Percentiles rank a stretch among this genome's conserved stretches.
Evolutionary conservation across 2,797 vertebrate genomes (phyloP).

Genomic region (Propithecus perrieri): DNA sequence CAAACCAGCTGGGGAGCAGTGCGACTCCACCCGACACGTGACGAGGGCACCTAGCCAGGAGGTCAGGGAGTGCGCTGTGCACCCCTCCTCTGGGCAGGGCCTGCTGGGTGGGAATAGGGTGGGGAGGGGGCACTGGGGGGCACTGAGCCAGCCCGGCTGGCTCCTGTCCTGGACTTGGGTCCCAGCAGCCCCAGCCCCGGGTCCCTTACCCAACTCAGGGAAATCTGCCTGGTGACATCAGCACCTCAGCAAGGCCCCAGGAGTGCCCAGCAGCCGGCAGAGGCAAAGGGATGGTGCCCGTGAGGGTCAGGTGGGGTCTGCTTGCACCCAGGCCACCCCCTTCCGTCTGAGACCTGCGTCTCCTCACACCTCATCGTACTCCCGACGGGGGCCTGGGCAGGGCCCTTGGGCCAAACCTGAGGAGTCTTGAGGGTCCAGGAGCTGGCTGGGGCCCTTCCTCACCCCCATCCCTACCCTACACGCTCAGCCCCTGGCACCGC

Average conservation of each 20-base stretch:
- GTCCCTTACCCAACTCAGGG: not conserved
- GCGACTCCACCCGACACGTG: not conserved
- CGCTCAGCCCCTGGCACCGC: not conserved
- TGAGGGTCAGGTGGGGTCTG: accelerated
- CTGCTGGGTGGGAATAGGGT: not conserved
- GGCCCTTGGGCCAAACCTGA: not conserved
- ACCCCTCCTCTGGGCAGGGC: not conserved
- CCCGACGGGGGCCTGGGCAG: not conserved
- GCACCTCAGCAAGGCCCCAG: not conserved
- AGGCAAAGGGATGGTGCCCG: accelerated
- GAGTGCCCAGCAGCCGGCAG: not conserved
- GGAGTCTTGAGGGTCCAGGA: not conserved
- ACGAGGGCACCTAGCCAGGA: not conserved
- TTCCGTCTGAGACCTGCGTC: not conserved
- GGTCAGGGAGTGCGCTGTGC: not conserved
- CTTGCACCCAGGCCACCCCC: not conserved
- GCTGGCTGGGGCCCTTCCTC: not conserved
- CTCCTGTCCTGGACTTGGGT: not conserved
- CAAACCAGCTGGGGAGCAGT: not conserved
- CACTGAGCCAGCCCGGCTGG: not conserved
- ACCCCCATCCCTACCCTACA: not conserved
- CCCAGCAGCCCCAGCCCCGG: not conserved
- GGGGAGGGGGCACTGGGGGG: not conserved
- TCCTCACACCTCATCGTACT: not conserved
- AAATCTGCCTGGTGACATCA: not conserved